Base-by-base conservation (phyloP, 2,797 vertebrate species). In the Myripristis murdjan region DNA sequence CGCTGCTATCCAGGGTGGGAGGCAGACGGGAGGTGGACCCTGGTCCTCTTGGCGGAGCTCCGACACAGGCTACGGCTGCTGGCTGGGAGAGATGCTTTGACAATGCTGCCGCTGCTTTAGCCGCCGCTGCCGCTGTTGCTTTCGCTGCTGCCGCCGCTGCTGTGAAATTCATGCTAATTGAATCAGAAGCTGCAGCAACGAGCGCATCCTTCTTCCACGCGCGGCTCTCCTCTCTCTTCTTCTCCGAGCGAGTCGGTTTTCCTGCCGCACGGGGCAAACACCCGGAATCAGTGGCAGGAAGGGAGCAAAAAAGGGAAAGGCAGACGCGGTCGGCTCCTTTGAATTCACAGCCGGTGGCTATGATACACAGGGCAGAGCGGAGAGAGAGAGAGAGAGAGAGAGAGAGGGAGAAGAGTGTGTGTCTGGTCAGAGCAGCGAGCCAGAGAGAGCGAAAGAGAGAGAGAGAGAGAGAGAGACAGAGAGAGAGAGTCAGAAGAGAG, bases 161-260 rank as follows among this genome's bases (percentile, higher is more conserved):
- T 93, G 88, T 93, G 89, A 93, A 93, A 93, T 92, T 91, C 93
- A 92, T 93, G 91, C 91, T 93, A 94, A 93, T 92, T 90, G 90
- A 93, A 93, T 90, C 91, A 87, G 88, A 89, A 91, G 90, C 92
- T 89, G 93, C 91, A 90, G 88, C 89, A 90, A 88, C 84, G 84
- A 88, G 88, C 82, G 86, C 91, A 90, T 92, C 92, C 89, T 88
- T 91, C 80, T 86, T 84, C 81, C 86, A 79, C 76, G 84, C 85
- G 64, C 85, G 85, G 73, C 82, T 90, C 79, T 84, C 78, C 77
- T 65, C 54, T 84, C 82, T 89, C 59, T 71, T 69, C 65, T 85
- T 71, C 82, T 88, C 73, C 64, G 79, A 82, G 82, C 79, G 79
- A 87, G 81, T 86, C 84, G 58, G 68, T 20, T 28, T 16, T 7